Evolutionary conservation across 2,113 vertebrate species (phyloP).

Genomic region (Vireo altiloquus): DNA sequence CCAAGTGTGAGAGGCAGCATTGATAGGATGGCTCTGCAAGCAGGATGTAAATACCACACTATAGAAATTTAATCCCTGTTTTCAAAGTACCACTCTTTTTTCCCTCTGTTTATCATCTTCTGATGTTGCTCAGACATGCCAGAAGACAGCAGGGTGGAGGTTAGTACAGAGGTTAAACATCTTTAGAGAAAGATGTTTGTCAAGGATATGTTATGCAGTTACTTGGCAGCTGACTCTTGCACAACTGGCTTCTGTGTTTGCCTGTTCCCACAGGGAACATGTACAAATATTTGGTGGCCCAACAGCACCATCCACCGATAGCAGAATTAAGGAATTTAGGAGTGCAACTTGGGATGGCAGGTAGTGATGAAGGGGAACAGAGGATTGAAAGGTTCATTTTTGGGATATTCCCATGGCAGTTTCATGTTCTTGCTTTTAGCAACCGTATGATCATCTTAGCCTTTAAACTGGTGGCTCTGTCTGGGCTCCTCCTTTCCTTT

Average conservation of each 20-base stretch:
- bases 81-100: background rate
- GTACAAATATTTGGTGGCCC: background rate
- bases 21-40: background rate
- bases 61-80: background rate
- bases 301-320: background rate
- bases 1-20: background rate
- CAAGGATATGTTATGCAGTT: background rate
- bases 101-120: background rate
- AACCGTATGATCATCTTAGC: background rate
- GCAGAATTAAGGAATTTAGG: background rate
- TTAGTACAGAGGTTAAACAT: background rate
- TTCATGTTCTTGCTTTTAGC: background rate
- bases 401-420: background rate
- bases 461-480: background rate
- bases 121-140: background rate
- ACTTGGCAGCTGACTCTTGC: background rate
- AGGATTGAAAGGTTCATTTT: background rate
- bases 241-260: background rate
- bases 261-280: background rate
- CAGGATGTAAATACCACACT: background rate
- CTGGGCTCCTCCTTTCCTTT: background rate
- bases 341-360: fast-evolving
- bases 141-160: background rate
- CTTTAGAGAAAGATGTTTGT: background rate
- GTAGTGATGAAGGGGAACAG: background rate